Base-by-base conservation (phyloP, 2,113 vertebrate genomes). In the Calonectris borealis region DNA sequence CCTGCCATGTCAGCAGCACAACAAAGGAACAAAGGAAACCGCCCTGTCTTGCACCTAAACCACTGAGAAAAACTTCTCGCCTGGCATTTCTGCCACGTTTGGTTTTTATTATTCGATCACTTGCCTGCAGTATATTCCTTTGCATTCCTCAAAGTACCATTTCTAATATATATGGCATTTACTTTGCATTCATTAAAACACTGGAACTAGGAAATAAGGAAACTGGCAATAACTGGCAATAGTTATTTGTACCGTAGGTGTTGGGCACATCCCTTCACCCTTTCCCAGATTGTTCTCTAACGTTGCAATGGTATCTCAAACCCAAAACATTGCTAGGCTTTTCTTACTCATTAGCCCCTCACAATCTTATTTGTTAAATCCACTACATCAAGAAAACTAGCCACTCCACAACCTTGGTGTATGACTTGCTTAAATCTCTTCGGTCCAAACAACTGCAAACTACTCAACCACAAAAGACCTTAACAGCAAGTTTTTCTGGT, bases 1-100 rank as follows among this genome's bases (percentile, higher is more conserved):
- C 68, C 16, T 81, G 62, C 92, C 81, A 25, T 36, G 55, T 73
- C 96, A 94, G 91, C 91, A 73, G 20, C 55, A 57, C 52, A 70
- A 29, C 55, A 69, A 46, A 52, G 55, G 25, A 73, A 92, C 32
- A 93, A 81, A 89, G 80, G 34, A 52, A 90, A 60, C 17, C 1
- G 7, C 57, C 42, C 66, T 11, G 27, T 17, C 69, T 83, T 14
- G 2, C 21, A 79, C 57, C 48, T 79, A 64, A 78, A 88, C 9
- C 83, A 19, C 54, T 3, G 25, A 86, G 36, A 85, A 92, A 88
- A 88, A 46, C 17, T 31, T 62, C 71, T 73, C 5, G 3, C 21
- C 79, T 46, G 65, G 38, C 44, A 72, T 57, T 91, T 91, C 86
- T 81, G 64, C 58, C 79, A 54, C 2, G 4, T 62, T 68, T 58